Conservation (phyloP, 2,113 vertebrate species). For the Melanerpes aurifrons region DNA sequence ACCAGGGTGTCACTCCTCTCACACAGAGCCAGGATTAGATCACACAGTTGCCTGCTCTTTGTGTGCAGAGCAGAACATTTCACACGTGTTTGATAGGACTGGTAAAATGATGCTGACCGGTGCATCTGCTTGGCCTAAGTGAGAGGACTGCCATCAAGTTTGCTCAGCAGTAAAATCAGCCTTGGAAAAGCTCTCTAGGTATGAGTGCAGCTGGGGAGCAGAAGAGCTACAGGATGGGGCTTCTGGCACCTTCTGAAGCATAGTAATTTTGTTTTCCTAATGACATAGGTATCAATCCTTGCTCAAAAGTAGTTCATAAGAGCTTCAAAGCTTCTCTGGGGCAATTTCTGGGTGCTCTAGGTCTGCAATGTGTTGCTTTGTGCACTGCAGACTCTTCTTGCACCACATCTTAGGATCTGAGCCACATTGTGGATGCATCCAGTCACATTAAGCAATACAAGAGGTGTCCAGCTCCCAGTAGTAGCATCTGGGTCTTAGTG, state of each 20-base stretch:
- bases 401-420: not conserved
- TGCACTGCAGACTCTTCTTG: not conserved
- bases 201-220: not conserved
- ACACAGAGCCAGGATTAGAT: not conserved
- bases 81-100: not conserved
- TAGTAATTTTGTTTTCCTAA: rapidly evolving
- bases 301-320: rapidly evolving
- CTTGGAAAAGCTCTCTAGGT: not conserved
- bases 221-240: rapidly evolving
- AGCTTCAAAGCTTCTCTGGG: too few relatives aligned
- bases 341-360: not conserved
- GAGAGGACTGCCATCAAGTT: not conserved
- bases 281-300: rapidly evolving
- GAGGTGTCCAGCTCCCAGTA: not conserved
- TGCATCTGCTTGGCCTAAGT: not conserved
- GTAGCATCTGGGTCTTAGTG: rapidly evolving
- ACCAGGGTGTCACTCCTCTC: not conserved
- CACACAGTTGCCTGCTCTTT: not conserved
- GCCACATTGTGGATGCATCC: rapidly evolving
- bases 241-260: rapidly evolving
- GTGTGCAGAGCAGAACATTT: not conserved
- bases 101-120: not conserved
- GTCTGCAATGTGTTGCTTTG: rapidly evolving
- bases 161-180: not conserved
- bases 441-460: rapidly evolving